These are phyloP conservation scores for Schrankia costaestrigalis DNA, from an alignment of 2,888 invertebrate species.

Conservation along the genomic window DNA sequence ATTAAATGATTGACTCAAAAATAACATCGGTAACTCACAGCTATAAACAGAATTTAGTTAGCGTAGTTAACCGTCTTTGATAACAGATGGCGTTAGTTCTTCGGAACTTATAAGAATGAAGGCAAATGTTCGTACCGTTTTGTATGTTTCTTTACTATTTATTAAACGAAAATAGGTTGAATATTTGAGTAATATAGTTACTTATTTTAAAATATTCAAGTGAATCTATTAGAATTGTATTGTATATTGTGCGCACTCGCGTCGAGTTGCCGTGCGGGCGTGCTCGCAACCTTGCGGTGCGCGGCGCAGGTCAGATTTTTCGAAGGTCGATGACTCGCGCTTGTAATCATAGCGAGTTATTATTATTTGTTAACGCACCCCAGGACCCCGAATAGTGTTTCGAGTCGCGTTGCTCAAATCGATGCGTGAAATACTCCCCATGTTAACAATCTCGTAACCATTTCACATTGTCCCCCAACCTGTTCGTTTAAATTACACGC, in stretches of 20 bases:
- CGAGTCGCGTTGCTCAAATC: constrained; percentile 32
- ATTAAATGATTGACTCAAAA: too few relatives aligned
- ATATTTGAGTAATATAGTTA: constrained; percentile 3
- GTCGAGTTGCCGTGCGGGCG: constrained; percentile 17
- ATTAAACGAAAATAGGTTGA: background rate
- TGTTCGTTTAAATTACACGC: too few relatives aligned
- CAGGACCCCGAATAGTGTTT: constrained; percentile 31
- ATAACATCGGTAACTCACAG: too few relatives aligned
- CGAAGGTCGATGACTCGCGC: constrained; percentile 78
- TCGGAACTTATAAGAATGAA: too few relatives aligned
- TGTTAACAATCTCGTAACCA: constrained; percentile 20
- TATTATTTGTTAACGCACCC: constrained; percentile 68
- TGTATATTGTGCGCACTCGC: background rate
- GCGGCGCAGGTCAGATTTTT: constrained; percentile 77
- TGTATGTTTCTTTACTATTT: background rate
- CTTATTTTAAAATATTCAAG: constrained; percentile 26
- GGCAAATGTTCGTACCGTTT: too few relatives aligned
- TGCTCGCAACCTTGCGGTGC: constrained; percentile 70
- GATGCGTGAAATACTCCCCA: constrained; percentile 36
- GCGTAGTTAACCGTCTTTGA: too few relatives aligned
- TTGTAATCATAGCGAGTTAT: constrained; percentile 65
- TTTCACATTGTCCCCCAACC: constrained; percentile 23
- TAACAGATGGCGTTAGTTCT: too few relatives aligned
- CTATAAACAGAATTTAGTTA: too few relatives aligned
- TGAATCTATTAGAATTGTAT: constrained; percentile 22